Base-by-base conservation (phyloP, 2,797 vertebrate species). In the Myotis planiceps region DNA sequence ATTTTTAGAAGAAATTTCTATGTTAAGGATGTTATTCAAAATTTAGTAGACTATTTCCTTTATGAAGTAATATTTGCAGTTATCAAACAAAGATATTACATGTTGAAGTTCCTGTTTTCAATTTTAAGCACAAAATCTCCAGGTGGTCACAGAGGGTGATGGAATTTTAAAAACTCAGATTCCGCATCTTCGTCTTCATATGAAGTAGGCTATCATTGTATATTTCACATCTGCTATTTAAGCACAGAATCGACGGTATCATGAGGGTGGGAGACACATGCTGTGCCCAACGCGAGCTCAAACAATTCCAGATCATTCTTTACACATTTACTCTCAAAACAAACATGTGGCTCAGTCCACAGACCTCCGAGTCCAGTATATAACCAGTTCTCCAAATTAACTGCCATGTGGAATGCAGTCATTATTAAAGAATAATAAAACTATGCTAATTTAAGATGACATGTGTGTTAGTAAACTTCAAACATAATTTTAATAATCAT, bases 51-150 rank as follows among this genome's bases (percentile, higher is more conserved):
- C 15, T 29, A 51, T 66, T 88, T 76, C 47, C 65, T 10, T 76
- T 66, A 71, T 32, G 32, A 72, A 49, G 19, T 65, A 85, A 81
- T 37, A 78, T 72, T 89, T 94, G 23, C 5, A 53, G n/a, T 51
- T 79, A 58, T n/a, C 39, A 58, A n/a, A 29, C 51, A 79, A 79
- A 92, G 60, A 23, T 51, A 5, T 92, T 71, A 78, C 8, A 80
- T 18, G 66, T 81, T 86, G 25, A 23, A 86, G n/a, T 72, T 66
- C 42, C 51, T 58, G 29, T 37, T 96, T 92, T 47, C 75, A 74
- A 75, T 55, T 93, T 88, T 32, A 94, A 81, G 75, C 15, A 53
- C 72, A 79, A 76, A 47, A 55, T 79, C 66, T 93, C 32, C 39
- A 75, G 37, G n/a, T 42, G 29, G 51, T 88, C 92, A 53, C 88